Conservation (phyloP, 2,113 vertebrate species). For the Cololabis saira region DNA sequence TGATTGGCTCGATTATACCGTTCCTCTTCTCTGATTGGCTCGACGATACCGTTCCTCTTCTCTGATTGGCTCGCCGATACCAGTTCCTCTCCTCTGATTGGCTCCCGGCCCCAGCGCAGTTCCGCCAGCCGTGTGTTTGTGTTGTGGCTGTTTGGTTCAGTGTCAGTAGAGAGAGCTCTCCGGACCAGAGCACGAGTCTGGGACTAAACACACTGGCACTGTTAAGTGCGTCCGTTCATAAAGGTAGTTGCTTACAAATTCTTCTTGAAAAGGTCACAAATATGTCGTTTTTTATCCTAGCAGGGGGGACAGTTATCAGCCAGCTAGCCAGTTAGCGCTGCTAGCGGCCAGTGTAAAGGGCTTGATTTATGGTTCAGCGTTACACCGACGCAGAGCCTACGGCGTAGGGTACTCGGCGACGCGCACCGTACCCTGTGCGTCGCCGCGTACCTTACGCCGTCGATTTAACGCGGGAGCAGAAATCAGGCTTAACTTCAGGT, state of each 20-base stretch:
- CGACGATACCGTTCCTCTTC: not conserved
- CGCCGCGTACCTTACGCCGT: no score
- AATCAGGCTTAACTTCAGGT: no score
- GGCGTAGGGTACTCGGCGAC: no score
- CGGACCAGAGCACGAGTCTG: constrained; percentile 3
- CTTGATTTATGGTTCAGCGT: no score
- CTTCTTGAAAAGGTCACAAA: not conserved
- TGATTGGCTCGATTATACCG: no score
- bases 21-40: constrained; percentile 46
- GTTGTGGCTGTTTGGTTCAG: constrained; percentile 40
- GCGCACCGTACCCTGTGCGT: no score
- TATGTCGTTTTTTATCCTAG: not conserved
- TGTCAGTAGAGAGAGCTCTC: not conserved
- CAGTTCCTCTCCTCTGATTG: constrained; percentile 63
- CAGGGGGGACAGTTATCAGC: constrained; percentile 22
- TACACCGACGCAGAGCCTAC: no score
- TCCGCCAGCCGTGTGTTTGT: constrained; percentile 66
- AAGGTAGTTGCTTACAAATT: not conserved
- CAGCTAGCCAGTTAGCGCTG: constrained; percentile 55
- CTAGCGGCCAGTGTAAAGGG: constrained; percentile 33
- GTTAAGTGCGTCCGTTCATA: constrained; percentile 36
- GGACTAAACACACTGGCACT: not conserved
- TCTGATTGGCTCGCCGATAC: constrained; percentile 55
- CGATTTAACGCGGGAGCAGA: no score
- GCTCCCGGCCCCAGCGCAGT: constrained; percentile 34